phyloP scores from a whole-genome alignment of 2,113 vertebrate genomes.

The Erythrocercus mccallii region DNA sequence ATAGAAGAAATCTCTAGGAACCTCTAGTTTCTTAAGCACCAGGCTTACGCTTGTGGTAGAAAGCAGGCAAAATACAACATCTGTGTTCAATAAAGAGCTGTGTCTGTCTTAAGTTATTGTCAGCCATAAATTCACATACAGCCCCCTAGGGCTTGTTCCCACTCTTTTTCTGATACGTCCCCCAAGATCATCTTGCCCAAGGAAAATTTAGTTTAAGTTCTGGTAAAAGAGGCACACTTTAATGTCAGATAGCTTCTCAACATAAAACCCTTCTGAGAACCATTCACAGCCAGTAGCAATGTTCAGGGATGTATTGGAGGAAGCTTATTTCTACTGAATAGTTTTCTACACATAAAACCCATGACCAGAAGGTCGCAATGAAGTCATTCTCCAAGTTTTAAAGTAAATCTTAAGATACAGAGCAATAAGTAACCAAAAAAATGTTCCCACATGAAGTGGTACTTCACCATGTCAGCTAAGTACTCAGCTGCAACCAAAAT shows the following conservation, averaged over 20 bases:
- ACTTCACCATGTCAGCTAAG: background rate
- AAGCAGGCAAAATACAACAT: constrained; percentile 47
- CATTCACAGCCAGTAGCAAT: constrained; percentile 10
- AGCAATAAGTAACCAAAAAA: background rate
- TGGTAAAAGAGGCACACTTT: constrained; percentile 16
- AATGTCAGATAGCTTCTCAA: background rate
- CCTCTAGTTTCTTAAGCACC: background rate
- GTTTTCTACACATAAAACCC: constrained; percentile 14
- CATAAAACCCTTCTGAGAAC: constrained; percentile 43
- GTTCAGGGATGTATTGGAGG: background rate
- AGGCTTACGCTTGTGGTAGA: background rate
- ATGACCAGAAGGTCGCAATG: background rate
- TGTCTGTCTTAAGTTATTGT: constrained; percentile 57
- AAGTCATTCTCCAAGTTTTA: background rate
- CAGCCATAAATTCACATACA: constrained; percentile 55
- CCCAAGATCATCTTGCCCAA: constrained; percentile 33
- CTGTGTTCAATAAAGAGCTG: constrained; percentile 51
- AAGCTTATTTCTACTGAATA: background rate
- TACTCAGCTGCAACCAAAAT: background rate
- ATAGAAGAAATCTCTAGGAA: background rate
- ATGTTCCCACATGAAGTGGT: background rate
- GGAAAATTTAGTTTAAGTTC: constrained; percentile 47
- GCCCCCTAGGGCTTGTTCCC: constrained; percentile 12
- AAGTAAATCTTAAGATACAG: background rate
- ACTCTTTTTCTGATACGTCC: background rate